Base-by-base conservation (phyloP, 2,888 invertebrate genomes). In the Mythimna ferrago region DNA sequence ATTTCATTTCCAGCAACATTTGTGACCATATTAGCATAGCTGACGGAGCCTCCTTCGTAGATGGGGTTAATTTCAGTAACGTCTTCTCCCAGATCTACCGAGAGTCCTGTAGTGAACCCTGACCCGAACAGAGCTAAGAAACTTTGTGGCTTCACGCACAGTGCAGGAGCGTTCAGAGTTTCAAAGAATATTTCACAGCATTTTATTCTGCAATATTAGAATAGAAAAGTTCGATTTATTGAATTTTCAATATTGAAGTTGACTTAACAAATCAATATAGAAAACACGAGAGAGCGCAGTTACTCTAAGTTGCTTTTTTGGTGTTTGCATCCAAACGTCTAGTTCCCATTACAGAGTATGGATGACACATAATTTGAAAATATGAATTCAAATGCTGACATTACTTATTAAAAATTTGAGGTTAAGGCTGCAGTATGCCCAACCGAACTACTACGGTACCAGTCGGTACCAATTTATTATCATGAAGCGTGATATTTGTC, bases 151-250 rank as follows among this genome's bases (percentile, higher is more conserved):
- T 95, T 94, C 7, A 95, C 87, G 64, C 94, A 95, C 2, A 95
- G 41, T 0, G 90, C 92, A 0, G 95, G 95, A 2, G 86, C 81
- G 60, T 96, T 96, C 2, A 96, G 82, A 0, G 92, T 89, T 76
- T 96, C 95, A 71, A 95, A 95, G 73, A 95, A 93, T 51, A 95
- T 87, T 79, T 96, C 93, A 66, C 94, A 94, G 85, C 92, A 93
- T 88, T 92, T 91, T 5, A 91, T 78, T 85, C 95, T 95, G 92
- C 2, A 88, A 86, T 10, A n/a, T 53, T 53, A 53, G 9, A 53
- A 53, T n/a, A 53, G n/a, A 53, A 53, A 53, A 53, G 2, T 53
- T 32, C 32, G 32, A 5, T 32, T 32, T 32, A 32, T 32, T 32
- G 2, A 32, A 2, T 32, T 32, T 32, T 32, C 32, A 32, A 32